Conservation (phyloP, 2,113 vertebrate genomes). For the Jacana jacana region DNA sequence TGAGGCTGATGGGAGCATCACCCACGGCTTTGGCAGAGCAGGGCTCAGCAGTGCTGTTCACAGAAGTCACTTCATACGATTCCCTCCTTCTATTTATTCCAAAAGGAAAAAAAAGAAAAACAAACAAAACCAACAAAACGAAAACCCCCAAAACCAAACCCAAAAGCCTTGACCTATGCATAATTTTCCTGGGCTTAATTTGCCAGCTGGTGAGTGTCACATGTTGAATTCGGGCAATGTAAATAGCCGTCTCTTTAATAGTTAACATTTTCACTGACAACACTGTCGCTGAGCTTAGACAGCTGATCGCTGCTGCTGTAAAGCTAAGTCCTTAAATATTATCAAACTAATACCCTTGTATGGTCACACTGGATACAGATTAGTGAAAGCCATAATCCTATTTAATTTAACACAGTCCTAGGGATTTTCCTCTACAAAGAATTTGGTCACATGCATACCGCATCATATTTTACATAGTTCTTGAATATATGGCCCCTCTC, state of each 20-base stretch:
- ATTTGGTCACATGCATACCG: constrained; percentile 46
- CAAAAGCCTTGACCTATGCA: not conserved
- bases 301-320: constrained; percentile 39
- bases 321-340: constrained; percentile 55
- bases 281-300: not conserved
- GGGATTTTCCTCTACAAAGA: constrained; percentile 58
- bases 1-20: not conserved
- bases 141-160: too few relatives aligned
- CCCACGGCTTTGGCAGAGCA: not conserved
- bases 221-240: not conserved
- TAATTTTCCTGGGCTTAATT: constrained; percentile 4
- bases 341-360: constrained; percentile 62
- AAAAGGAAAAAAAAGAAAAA: not conserved
- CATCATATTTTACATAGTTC: constrained; percentile 54
- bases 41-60: not conserved
- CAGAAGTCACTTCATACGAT: not conserved
- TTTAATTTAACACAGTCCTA: constrained; percentile 65
- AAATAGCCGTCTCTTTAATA: constrained; percentile 7
- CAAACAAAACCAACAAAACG: too few relatives aligned
- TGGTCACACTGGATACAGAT: constrained; percentile 63
- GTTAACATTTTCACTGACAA: constrained; percentile 20
- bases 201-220: constrained; percentile 27
- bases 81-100: not conserved
- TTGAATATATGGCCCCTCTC: not conserved
- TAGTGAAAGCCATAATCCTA: constrained; percentile 63